Conservation (phyloP, 2,113 vertebrate genomes). For the Gallinago media region DNA sequence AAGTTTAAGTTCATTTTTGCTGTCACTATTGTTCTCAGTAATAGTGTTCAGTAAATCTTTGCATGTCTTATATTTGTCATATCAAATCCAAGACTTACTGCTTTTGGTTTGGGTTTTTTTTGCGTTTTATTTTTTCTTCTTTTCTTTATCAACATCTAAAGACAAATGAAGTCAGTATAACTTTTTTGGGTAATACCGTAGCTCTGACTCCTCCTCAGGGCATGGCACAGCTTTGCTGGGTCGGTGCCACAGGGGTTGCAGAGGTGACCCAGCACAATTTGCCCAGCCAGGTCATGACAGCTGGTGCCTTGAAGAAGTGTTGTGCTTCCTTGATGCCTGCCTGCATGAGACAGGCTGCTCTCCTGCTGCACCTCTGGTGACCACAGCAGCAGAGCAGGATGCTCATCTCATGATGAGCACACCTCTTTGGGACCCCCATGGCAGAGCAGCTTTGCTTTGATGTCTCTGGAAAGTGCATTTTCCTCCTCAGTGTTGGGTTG, state of each 20-base stretch:
- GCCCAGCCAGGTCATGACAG: neutral
- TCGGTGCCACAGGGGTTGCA: neutral
- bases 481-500: accelerated
- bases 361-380: neutral
- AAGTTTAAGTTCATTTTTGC: neutral
- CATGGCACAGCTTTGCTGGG: neutral
- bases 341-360: neutral
- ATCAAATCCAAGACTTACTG: neutral
- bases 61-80: neutral
- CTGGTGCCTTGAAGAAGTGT: neutral
- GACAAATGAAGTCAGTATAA: neutral
- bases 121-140: neutral
- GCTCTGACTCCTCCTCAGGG: neutral
- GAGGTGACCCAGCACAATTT: neutral
- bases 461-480: neutral
- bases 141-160: neutral
- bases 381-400: neutral
- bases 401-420: too few relatives aligned
- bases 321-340: neutral
- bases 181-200: neutral
- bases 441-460: neutral
- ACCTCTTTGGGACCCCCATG: accelerated
- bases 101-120: too few relatives aligned
- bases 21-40: neutral
- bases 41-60: neutral